Conservation (phyloP, 2,113 vertebrate species). For the Podiceps cristatus region DNA sequence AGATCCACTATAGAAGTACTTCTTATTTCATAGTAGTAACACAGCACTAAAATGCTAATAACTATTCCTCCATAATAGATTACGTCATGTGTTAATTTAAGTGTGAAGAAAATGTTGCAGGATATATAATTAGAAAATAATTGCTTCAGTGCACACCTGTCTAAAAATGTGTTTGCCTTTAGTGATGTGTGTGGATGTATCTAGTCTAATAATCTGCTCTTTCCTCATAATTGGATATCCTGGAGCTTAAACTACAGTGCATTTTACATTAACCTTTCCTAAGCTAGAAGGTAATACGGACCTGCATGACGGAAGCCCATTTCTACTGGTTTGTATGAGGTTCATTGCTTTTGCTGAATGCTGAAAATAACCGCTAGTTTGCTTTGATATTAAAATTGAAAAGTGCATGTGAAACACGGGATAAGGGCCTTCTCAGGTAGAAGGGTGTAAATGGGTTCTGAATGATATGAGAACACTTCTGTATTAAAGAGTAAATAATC, state of each 20-base stretch:
- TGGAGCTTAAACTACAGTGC: neutral
- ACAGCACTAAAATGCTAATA: neutral
- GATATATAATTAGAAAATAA: constrained; percentile 67
- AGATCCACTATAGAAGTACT: neutral
- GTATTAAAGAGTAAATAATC: neutral
- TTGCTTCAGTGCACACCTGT: constrained; percentile 51
- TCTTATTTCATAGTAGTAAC: neutral
- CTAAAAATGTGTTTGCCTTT: constrained; percentile 46
- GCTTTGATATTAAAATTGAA: neutral
- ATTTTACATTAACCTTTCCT: constrained; percentile 60
- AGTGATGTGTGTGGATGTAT: constrained; percentile 35
- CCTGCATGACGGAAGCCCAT: constrained; percentile 22
- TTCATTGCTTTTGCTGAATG: neutral
- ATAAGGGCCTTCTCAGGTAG: neutral
- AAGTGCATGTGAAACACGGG: neutral
- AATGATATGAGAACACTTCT: neutral
- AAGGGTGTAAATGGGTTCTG: neutral
- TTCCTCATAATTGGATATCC: constrained; percentile 47
- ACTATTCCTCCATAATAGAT: constrained; percentile 2
- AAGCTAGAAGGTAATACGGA: constrained; percentile 41
- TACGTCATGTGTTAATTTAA: constrained; percentile 16
- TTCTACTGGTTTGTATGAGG: neutral
- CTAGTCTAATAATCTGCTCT: constrained; percentile 60
- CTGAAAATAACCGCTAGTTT: neutral
- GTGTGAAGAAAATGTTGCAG: constrained; percentile 29